Conservation (phyloP, 2,888 invertebrate genomes). For the Morpho deidamia region DNA sequence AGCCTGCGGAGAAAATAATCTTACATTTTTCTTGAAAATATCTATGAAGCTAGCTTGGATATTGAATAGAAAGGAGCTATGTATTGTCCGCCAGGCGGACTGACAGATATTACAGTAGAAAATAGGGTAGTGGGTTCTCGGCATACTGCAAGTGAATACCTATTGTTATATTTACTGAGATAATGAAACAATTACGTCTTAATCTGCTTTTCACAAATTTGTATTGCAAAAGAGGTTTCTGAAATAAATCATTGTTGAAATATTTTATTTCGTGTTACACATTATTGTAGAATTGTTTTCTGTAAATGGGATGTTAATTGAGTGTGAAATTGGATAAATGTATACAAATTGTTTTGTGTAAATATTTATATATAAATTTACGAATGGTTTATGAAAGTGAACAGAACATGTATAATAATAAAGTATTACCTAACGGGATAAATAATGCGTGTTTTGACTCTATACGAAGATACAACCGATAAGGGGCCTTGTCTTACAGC, state of each 20-base stretch:
- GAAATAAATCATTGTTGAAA: not conserved
- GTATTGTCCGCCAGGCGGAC: conserved; percentile 27
- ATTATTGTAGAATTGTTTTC: not conserved
- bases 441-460: no score
- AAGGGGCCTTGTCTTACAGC: no score
- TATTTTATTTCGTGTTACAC: not conserved
- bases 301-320: not conserved
- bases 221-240: not conserved
- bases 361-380: no score
- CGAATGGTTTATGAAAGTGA: no score
- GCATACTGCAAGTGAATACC: conserved; percentile 20
- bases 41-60: conserved; percentile 24
- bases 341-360: not conserved
- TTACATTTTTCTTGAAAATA: conserved; percentile 28
- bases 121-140: conserved; percentile 26
- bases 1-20: conserved; percentile 27
- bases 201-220: conserved; percentile 9
- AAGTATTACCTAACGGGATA: no score
- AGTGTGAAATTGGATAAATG: not conserved
- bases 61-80: conserved; percentile 29
- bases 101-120: conserved; percentile 28
- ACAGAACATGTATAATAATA: no score
- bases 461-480: no score
- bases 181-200: conserved; percentile 17
- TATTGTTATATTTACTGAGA: conserved; percentile 19